Conservation (phyloP, 2,888 invertebrate genomes). For the Parnassius smintheus region DNA sequence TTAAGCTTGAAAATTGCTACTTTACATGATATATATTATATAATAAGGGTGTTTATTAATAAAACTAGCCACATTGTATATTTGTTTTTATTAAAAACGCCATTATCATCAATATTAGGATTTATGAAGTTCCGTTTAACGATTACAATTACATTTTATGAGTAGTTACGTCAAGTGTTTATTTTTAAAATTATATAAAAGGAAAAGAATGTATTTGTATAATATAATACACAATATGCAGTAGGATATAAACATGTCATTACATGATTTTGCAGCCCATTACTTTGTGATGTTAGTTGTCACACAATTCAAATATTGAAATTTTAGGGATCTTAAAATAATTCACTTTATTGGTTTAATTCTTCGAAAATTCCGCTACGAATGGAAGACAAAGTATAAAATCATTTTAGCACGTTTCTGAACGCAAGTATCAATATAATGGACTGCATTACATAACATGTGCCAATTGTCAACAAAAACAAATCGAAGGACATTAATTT, state of each 20-base stretch:
- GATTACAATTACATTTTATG: constrained; percentile 78
- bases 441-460: constrained; percentile 72
- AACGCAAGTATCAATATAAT: constrained; percentile 47
- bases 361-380: constrained; percentile 4
- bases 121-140: constrained; percentile 81
- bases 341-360: not conserved
- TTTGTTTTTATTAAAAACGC: constrained; percentile 81
- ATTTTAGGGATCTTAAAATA: not conserved
- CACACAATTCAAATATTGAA: not conserved
- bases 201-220: constrained; percentile 63
- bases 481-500: constrained; percentile 53
- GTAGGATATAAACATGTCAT: constrained; percentile 24
- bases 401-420: constrained; percentile 61
- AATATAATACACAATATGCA: constrained; percentile 40
- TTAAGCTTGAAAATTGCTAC: constrained; percentile 32
- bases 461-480: constrained; percentile 68
- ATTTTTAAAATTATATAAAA: constrained; percentile 66
- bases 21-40: constrained; percentile 16
- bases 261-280: constrained; percentile 45
- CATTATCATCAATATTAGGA: constrained; percentile 81
- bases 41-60: constrained; percentile 46
- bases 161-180: constrained; percentile 77
- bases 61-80: constrained; percentile 75
- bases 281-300: constrained; percentile 21
- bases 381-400: constrained; percentile 61